Evolutionary conservation across 1,140 invertebrate genomes (phyloP).

Genomic region (Theocolax elegans): DNA sequence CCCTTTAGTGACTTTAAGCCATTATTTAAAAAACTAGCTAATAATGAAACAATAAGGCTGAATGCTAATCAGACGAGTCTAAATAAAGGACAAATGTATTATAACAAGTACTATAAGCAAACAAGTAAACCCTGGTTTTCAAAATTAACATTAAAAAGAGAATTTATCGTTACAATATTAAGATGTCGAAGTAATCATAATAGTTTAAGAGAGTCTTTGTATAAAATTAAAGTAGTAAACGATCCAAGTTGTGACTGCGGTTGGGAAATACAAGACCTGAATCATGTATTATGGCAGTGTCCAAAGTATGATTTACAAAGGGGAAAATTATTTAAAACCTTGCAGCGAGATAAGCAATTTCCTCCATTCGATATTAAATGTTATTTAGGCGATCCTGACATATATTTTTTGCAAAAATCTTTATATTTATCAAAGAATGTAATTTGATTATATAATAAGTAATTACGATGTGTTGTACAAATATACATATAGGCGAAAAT

Average conservation of each 20-base stretch:
- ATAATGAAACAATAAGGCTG: background rate
- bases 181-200: background rate
- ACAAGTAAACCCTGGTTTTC: background rate
- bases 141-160: background rate
- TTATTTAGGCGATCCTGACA: too few relatives aligned
- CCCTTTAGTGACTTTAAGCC: too few relatives aligned
- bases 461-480: too few relatives aligned
- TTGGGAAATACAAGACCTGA: too few relatives aligned
- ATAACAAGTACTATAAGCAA: background rate
- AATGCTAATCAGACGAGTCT: background rate
- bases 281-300: slow-evolving; percentile 4
- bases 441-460: too few relatives aligned
- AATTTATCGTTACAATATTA: background rate
- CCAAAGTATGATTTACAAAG: background rate
- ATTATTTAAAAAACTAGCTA: too few relatives aligned
- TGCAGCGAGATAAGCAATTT: background rate
- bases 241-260: background rate
- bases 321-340: background rate
- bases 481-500: too few relatives aligned
- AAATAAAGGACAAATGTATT: background rate
- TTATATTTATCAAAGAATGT: too few relatives aligned
- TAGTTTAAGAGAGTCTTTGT: background rate
- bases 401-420: too few relatives aligned
- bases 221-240: background rate
- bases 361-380: too few relatives aligned